Evolutionary conservation across 2,888 invertebrate species (phyloP).

Genomic region (Mythimna lalbum): DNA sequence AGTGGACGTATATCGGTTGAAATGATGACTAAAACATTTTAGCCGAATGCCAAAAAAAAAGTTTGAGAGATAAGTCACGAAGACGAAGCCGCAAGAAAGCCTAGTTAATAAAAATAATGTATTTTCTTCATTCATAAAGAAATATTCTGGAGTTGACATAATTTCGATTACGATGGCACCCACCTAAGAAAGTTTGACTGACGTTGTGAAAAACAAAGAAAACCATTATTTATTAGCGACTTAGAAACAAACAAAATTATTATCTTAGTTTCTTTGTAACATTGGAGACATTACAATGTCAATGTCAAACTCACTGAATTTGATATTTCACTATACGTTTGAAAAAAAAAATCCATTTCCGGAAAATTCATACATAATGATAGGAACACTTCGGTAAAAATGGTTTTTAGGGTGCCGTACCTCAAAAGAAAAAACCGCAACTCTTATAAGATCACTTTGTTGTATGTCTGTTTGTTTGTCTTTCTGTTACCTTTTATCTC

Average conservation of each 20-base stretch:
- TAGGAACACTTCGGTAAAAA: not conserved
- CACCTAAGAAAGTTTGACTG: not conserved
- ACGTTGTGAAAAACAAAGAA: constrained; percentile 10
- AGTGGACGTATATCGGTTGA: no score
- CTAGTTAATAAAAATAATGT: not conserved
- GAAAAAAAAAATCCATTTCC: not conserved
- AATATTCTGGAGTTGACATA: not conserved
- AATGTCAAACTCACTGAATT: constrained; percentile 10
- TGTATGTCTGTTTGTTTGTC: no score
- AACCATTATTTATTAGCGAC: not conserved
- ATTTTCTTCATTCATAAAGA: not conserved
- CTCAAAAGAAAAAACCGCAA: no score
- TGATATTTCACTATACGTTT: not conserved
- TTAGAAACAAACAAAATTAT: not conserved
- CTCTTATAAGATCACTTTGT: no score
- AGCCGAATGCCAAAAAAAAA: no score
- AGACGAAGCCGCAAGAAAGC: no score
- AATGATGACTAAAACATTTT: no score
- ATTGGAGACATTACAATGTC: not conserved
- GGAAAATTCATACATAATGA: not conserved
- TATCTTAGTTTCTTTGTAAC: not conserved
- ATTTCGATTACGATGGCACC: constrained; percentile 1
- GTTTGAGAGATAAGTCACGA: no score
- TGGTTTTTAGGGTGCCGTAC: no score
- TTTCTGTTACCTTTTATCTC: no score